Percentiles rank a stretch among this genome's conserved stretches.
phyloP scores from a whole-genome alignment of 2,113 vertebrate species.

The Petaurus breviceps region DNA sequence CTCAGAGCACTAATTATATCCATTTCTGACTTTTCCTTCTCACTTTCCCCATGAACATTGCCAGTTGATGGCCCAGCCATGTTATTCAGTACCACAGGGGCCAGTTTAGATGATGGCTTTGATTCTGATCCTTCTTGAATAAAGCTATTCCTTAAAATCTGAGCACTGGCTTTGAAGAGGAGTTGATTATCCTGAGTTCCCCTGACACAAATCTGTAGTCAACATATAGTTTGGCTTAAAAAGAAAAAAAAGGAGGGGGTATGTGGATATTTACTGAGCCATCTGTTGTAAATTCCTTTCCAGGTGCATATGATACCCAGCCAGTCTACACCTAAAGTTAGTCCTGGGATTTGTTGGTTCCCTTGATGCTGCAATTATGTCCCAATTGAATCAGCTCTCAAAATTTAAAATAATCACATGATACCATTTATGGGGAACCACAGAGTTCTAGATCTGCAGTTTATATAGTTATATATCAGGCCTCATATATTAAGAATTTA shows the following conservation, averaged over 20 bases:
- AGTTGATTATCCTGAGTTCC: background rate
- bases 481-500: background rate
- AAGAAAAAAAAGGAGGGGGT: background rate
- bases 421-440: background rate
- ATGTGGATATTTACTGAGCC: background rate
- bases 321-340: background rate
- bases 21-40: background rate
- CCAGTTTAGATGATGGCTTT: background rate
- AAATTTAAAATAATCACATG: background rate
- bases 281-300: background rate
- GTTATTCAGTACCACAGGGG: background rate
- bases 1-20: background rate
- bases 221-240: background rate
- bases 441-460: background rate
- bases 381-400: background rate
- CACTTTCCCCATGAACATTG: background rate
- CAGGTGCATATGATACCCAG: background rate
- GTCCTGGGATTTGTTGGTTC: background rate
- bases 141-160: background rate
- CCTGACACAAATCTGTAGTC: background rate
- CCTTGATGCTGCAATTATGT: background rate
- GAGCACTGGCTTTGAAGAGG: background rate
- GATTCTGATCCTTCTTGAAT: background rate
- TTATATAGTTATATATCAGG: background rate
- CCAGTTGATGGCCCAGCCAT: background rate